phyloP scores from a whole-genome alignment of 2,113 vertebrate genomes.

The Leiothrix lutea region DNA sequence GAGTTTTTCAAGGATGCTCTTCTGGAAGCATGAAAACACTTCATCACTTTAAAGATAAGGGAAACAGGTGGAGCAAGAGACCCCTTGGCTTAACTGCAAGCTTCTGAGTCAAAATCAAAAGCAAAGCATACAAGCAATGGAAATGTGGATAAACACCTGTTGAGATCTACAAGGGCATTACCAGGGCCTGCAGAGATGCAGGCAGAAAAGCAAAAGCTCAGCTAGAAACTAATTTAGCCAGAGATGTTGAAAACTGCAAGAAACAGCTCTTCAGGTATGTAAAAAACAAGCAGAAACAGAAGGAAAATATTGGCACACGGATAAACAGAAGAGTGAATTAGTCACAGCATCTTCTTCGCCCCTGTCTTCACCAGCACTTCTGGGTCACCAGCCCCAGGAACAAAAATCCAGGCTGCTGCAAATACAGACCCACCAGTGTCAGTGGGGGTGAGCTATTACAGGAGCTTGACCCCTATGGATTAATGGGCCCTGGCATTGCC shows the following conservation, averaged over 20 bases:
- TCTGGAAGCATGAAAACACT: not conserved
- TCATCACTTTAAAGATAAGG: not conserved
- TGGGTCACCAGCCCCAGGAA: not conserved
- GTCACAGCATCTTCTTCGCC: not conserved
- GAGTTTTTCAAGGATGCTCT: not conserved
- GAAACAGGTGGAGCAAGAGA: not conserved
- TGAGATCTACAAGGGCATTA: not conserved
- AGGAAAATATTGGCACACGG: not conserved
- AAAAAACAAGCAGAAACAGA: not conserved
- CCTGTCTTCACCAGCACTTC: not conserved
- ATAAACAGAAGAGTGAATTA: not conserved
- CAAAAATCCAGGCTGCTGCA: not conserved
- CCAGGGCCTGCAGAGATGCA: not conserved
- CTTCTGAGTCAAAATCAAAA: not conserved
- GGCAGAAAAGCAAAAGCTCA: not conserved
- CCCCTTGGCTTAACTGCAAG: not conserved
- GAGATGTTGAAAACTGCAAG: not conserved
- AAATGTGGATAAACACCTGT: not conserved
- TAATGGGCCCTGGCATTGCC: not conserved
- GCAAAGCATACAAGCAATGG: accelerated
- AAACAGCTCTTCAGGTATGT: not conserved
- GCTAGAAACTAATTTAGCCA: not conserved
- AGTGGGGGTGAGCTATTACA: not conserved
- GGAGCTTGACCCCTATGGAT: not conserved
- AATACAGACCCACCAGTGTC: not conserved